Conservation (phyloP, 1,140 invertebrate species). For the Battus philenor region DNA sequence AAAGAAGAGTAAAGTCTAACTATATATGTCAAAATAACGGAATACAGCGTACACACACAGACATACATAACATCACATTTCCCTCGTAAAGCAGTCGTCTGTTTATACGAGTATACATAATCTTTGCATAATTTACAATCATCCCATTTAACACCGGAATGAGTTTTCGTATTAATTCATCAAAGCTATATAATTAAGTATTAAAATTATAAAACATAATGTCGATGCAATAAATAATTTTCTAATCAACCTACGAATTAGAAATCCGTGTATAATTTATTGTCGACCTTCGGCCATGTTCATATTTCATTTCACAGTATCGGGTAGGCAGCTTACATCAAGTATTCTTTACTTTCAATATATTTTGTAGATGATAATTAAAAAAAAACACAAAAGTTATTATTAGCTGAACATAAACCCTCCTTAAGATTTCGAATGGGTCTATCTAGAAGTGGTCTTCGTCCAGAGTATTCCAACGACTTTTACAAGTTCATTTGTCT, state of each 20-base stretch:
- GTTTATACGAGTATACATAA: no score
- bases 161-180: constrained; percentile 3
- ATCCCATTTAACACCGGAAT: background rate
- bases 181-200: constrained; percentile 6
- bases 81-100: no score
- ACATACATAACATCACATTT: no score
- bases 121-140: no score
- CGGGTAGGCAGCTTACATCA: constrained; percentile 18
- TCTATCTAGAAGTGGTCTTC: no score
- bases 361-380: background rate
- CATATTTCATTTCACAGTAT: constrained; percentile 35
- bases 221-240: constrained; percentile 15
- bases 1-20: no score
- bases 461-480: no score
- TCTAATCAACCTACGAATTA: constrained; percentile 27
- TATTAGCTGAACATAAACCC: background rate
- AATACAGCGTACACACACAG: no score
- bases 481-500: background rate
- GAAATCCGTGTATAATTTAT: constrained; percentile 37
- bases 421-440: no score
- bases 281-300: constrained; percentile 28
- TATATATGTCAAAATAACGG: no score
- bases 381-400: background rate
- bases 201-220: constrained; percentile 13
- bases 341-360: background rate